Evolutionary conservation across 2,797 vertebrate species (phyloP).

Genomic region (Sternotherus odoratus): DNA sequence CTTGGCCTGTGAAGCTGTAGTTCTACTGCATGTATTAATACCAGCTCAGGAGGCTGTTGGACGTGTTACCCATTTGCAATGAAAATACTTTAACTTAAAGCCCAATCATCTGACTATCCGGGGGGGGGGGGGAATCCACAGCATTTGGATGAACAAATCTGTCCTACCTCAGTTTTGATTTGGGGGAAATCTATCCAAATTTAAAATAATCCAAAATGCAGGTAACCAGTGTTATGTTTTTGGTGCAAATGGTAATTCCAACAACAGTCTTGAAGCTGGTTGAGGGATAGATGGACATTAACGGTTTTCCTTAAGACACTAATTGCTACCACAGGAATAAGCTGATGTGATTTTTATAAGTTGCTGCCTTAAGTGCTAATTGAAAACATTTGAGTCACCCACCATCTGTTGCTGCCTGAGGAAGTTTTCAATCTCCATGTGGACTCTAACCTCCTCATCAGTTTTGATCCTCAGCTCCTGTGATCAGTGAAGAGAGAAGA

Average conservation of each 20-base stretch:
- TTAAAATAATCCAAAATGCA: not conserved
- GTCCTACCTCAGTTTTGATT: not conserved
- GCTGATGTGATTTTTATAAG: rapidly evolving
- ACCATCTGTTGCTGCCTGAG: conserved; percentile 84
- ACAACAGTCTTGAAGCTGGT: not conserved
- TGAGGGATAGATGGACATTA: not conserved
- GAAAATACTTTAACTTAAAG: not conserved
- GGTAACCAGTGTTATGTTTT: not conserved
- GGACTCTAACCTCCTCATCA: conserved; percentile 82
- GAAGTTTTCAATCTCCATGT: conserved; percentile 82
- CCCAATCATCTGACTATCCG: not conserved
- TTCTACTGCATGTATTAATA: not conserved
- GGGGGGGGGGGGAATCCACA: not conserved
- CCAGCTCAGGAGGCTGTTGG: rapidly evolving
- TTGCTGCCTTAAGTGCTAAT: not conserved
- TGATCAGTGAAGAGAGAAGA: not conserved
- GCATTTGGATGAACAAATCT: not conserved
- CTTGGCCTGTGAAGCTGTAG: not conserved
- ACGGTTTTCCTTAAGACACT: not conserved
- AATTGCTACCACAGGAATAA: not conserved
- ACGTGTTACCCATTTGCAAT: not conserved
- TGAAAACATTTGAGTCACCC: conserved; percentile 45
- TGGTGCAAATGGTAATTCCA: not conserved
- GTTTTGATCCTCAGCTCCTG: conserved; percentile 82
- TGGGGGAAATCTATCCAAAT: not conserved